Evolutionary conservation across 2,797 vertebrate genomes (phyloP), one percentile per base, ranked within the genome.

Genomic region (Melanotaenia trifasciata): DNA sequence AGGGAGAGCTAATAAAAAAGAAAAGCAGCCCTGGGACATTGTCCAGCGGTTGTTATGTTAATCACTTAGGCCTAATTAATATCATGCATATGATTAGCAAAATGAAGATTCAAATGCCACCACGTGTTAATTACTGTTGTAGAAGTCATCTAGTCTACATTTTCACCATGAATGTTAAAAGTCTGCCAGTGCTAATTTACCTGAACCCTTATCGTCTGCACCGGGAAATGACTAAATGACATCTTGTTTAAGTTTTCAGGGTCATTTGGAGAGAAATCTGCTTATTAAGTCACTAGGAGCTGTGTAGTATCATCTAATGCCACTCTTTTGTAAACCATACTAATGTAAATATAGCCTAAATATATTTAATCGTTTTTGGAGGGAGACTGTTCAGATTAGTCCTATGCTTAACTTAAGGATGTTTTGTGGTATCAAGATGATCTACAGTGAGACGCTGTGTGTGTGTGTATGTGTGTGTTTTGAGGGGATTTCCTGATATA

Each of bases 1-100:
- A 40, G 85, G 90, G 87, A 93, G 72, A 79, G 67, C 62, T 80
- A 69, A 78, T 79, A 77, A 85, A 85, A 79, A 35, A 67, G 81
- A 51, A 74, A 84, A 81, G 65, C 70, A 68, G 81, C 79, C 47
- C 63, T 79, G 78, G 91, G 92, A 94, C 84, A 90, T 78, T 87
- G 90, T 89, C 92, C 91, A 87, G 87, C 77, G 84, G 91, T 88
- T 93, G 79, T 92, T 95, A 94, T 95, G 92, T 92, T 93, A 95
- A 96, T 95, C 70, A 89, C 78, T 84, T 85, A 67, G 80, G 75
- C 82, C 85, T 92, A 94, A 95, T 95, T 96, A 96, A 95, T 94
- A 94, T 76, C 89, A 91, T 81, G 91, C 93, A 94, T 95, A 91
- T 88, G 84, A 94, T 96, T 96, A 95, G 86, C 84, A 89, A 89